Base-by-base conservation (phyloP, 2,888 invertebrate genomes). In the Xylophagus ater region DNA sequence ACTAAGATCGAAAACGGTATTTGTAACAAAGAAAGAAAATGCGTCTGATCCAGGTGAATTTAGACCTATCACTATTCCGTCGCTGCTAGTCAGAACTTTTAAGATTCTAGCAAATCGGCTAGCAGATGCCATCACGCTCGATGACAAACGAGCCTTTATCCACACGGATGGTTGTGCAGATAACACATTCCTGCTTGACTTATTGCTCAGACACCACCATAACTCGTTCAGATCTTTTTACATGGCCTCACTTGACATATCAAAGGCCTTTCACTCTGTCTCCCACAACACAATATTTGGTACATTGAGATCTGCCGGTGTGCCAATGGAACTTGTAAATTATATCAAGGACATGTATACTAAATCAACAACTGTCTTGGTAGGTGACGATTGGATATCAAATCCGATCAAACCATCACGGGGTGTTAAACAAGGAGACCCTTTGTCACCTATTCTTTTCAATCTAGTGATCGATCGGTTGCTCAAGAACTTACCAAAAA, bases 131-230 rank as follows among this genome's bases (percentile, higher is more conserved):
- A 12, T 19, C 5, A 19, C 20, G 9, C 7, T 32, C 15, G 32
- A 32, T n/a, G 15, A n/a, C 1, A 4, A 32, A 14, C n/a, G 32
- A n/a, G 18, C 4, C 3, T n/a, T 32, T 10, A n/a, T 19, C n/a
- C n/a, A n/a, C n/a, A n/a, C n/a, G n/a, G 32, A 32, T n/a, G 32
- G 32, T n/a, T 32, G 32, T 12, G 6, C 19, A 4, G 32, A 32
- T 4, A 32, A 32, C 10, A 18, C 20, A 10, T n/a, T n/a, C n/a
- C n/a, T n/a, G n/a, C n/a, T n/a, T n/a, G n/a, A n/a, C n/a, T n/a
- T n/a, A n/a, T n/a, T n/a, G n/a, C n/a, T n/a, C n/a, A n/a, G n/a
- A n/a, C n/a, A n/a, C n/a, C n/a, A n/a, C n/a, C n/a, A n/a, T n/a
- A n/a, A n/a, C n/a, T 4, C 9, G 2, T 19, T 32, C 15, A 17